Percentiles rank a stretch among this genome's conserved stretches.
Evolutionary conservation across 2,113 vertebrate genomes (phyloP).

Genomic region (Gymnogyps californianus): DNA sequence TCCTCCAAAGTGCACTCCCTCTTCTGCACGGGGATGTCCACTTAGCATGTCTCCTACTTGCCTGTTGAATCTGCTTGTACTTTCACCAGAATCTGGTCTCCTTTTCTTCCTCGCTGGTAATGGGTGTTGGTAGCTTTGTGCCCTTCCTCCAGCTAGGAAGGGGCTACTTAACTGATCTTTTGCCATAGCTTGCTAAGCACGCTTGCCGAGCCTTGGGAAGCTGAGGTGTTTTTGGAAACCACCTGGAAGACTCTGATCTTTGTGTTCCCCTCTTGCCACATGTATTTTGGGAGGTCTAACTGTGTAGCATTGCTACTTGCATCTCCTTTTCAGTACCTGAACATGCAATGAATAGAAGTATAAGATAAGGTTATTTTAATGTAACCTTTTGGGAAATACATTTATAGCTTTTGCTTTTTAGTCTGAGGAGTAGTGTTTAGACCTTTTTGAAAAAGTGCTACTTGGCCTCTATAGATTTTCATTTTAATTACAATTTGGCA

Average conservation of each 20-base stretch:
- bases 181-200: background rate
- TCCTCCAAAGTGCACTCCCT: background rate
- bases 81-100: background rate
- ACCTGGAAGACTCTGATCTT: background rate
- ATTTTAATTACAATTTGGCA: background rate
- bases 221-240: background rate
- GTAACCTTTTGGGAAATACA: background rate
- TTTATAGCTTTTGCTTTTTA: background rate
- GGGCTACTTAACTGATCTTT: background rate
- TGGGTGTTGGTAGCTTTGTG: background rate
- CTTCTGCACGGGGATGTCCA: background rate
- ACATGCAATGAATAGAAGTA: background rate
- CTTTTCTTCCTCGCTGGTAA: background rate
- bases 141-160: background rate
- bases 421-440: background rate
- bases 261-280: background rate
- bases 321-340: background rate
- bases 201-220: background rate
- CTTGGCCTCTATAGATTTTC: background rate
- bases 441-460: background rate
- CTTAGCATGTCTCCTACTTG: background rate
- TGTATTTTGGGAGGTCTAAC: background rate
- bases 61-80: background rate
- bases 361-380: background rate
- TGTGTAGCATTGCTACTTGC: background rate